Percentiles rank a stretch among this genome's conserved stretches.
Evolutionary conservation across 2,888 invertebrate species (phyloP).

Genomic region (Lepidocyrtoides sp.): DNA sequence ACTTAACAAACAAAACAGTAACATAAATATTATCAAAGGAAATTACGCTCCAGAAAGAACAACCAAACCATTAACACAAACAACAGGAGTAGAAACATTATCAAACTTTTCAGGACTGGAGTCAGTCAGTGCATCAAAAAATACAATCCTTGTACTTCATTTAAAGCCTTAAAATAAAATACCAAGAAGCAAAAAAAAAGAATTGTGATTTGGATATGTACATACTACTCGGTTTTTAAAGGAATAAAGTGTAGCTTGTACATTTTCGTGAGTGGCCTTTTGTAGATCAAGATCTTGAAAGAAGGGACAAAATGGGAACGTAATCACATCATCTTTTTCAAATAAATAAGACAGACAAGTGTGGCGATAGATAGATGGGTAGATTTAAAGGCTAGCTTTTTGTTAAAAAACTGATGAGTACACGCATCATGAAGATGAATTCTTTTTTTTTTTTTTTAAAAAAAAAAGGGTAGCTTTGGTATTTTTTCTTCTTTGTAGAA

Average conservation of each 20-base stretch:
- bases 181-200: too few relatives aligned
- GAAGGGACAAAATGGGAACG: constrained; percentile 60
- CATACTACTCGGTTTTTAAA: neutral
- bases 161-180: too few relatives aligned
- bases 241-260: neutral
- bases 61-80: constrained; percentile 30
- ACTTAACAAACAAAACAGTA: constrained; percentile 64
- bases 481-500: neutral
- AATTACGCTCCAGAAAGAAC: constrained; percentile 38
- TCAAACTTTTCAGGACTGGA: constrained; percentile 23
- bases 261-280: constrained; percentile 13
- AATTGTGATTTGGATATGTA: neutral
- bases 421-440: neutral
- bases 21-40: constrained; percentile 70
- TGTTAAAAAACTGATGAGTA: constrained; percentile 9
- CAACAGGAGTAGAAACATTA: neutral
- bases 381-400: constrained; percentile 3
- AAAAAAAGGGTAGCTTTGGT: neutral
- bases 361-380: constrained; percentile 58
- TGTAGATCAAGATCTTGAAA: constrained; percentile 58
- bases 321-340: constrained; percentile 68
- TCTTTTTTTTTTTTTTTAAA: neutral
- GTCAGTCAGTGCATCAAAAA: neutral
- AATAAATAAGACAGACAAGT: constrained; percentile 67
- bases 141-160: too few relatives aligned